Evolutionary conservation across 1,140 invertebrate species (phyloP).

Genomic region (Aphidius gifuensis): DNA sequence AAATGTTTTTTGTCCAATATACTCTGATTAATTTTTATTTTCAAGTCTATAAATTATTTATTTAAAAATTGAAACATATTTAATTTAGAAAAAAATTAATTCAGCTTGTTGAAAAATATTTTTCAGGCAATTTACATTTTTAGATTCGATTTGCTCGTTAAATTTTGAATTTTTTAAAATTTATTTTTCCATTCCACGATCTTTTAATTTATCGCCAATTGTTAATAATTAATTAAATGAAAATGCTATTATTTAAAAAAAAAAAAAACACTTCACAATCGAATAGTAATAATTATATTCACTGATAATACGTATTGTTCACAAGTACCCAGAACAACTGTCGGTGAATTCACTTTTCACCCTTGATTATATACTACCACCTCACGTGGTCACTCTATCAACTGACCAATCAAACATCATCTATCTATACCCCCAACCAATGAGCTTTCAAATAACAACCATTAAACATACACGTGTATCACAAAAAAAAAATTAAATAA

Average conservation of each 20-base stretch:
- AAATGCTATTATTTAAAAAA: neutral
- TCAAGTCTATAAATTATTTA: too few species aligned
- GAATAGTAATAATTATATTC: neutral
- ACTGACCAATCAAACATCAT: conserved; percentile 42
- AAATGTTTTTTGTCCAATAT: too few species aligned
- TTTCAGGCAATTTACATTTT: too few species aligned
- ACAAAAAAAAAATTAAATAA: conserved; percentile 35
- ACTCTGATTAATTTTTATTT: too few species aligned
- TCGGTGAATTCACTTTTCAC: conserved; percentile 45
- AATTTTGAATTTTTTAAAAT: too few species aligned
- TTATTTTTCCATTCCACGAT: neutral
- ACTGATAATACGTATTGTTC: conserved; percentile 32
- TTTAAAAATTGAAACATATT: too few species aligned
- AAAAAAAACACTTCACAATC: neutral
- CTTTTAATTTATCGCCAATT: neutral
- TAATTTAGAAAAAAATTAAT: too few species aligned
- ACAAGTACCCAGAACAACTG: conserved; percentile 43
- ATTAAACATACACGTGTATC: conserved; percentile 41
- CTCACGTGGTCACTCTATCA: conserved; percentile 54
- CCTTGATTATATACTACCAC: conserved; percentile 50
- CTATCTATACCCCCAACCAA: conserved; percentile 38
- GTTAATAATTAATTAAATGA: neutral
- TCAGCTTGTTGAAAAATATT: too few species aligned
- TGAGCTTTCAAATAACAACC: conserved; percentile 31
- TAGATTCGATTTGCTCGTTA: too few species aligned